Conservation (phyloP, 2,113 vertebrate species). For the Ia io region DNA sequence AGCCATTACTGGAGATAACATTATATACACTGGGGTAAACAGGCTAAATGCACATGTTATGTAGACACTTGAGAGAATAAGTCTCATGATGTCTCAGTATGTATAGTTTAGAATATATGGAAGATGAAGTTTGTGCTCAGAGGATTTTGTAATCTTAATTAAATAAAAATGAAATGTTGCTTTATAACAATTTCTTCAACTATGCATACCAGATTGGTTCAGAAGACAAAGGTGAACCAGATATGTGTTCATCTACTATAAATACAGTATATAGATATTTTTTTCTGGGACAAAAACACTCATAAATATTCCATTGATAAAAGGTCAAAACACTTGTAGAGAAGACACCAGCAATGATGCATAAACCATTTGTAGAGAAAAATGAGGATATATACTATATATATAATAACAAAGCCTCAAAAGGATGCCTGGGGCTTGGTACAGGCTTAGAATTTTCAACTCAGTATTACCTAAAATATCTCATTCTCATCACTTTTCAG, state of each 20-base stretch:
- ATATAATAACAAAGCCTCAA: background rate
- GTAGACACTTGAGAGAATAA: slow-evolving; percentile 6
- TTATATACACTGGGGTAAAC: slow-evolving; percentile 8
- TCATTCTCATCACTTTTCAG: background rate
- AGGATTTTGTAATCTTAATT: slow-evolving; percentile 50
- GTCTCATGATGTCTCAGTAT: background rate
- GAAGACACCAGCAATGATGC: slow-evolving; percentile 7
- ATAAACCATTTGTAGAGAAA: background rate
- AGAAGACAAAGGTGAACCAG: background rate
- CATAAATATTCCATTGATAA: background rate
- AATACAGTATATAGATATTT: background rate
- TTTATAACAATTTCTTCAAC: background rate
- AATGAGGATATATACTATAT: background rate
- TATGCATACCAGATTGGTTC: background rate
- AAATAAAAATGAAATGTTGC: slow-evolving; percentile 40
- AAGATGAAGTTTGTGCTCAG: background rate
- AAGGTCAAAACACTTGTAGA: slow-evolving; percentile 29
- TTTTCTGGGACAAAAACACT: slow-evolving; percentile 14
- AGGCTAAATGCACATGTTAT: background rate
- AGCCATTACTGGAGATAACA: background rate
- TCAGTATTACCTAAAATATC: background rate
- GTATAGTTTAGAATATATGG: slow-evolving; percentile 24
- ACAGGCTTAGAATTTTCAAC: slow-evolving; percentile 5
- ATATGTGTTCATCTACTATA: slow-evolving; percentile 4
- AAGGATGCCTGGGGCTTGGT: background rate